These are phyloP conservation scores for Anolis sagrei DNA, from an alignment of 2,113 vertebrate genomes.

Conservation along the genomic window DNA sequence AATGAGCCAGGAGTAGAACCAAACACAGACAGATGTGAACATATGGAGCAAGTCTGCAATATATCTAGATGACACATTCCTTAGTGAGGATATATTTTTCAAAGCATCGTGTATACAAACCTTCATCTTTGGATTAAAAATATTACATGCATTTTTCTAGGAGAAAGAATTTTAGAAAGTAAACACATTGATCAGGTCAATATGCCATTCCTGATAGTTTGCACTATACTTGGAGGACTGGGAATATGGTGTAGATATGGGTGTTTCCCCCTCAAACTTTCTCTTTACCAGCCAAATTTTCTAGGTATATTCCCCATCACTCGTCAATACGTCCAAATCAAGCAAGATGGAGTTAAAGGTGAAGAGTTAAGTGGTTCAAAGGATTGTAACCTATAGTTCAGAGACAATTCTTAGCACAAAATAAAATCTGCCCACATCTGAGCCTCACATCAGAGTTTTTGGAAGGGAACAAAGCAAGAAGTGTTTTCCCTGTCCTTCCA, in stretches of 20 bases:
- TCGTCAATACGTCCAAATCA: too few relatives aligned
- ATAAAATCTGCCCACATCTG: background rate
- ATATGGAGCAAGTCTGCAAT: background rate
- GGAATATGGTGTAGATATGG: too few relatives aligned
- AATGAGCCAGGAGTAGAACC: background rate
- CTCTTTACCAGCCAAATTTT: background rate
- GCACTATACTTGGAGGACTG: background rate
- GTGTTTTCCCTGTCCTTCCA: background rate
- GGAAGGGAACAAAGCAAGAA: background rate
- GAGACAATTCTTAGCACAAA: background rate
- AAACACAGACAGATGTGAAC: background rate
- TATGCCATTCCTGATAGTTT: background rate
- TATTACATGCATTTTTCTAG: background rate
- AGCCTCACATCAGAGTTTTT: background rate
- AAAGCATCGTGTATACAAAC: too few relatives aligned
- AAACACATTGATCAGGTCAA: background rate
- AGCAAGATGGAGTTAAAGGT: too few relatives aligned
- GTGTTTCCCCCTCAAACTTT: too few relatives aligned
- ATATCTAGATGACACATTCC: background rate
- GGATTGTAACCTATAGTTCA: background rate
- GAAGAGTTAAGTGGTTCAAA: background rate
- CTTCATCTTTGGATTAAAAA: background rate
- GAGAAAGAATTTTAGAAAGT: background rate
- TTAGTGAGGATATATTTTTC: background rate
- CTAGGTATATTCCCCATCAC: too few relatives aligned